Evolutionary conservation across 2,888 invertebrate species (phyloP).

Genomic region (Tolmerus cingulatus): DNA sequence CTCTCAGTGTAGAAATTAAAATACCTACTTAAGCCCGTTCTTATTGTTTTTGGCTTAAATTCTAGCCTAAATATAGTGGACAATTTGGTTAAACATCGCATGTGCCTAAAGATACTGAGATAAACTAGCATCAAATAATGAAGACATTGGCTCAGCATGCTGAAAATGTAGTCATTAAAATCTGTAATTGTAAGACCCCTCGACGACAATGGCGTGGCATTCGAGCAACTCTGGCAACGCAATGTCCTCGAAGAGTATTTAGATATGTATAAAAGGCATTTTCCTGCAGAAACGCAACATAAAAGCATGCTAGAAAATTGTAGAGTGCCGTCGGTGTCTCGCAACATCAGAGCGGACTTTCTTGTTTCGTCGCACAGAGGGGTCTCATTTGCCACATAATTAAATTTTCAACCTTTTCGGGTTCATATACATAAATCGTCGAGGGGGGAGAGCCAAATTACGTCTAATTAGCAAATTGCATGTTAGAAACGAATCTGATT

Average conservation of each 20-base stretch:
- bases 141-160: neutral
- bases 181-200: neutral
- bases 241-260: neutral
- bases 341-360: neutral
- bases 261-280: neutral
- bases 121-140: neutral
- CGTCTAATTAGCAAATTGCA: constrained; percentile 44
- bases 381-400: constrained; percentile 22
- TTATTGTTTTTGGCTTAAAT: too few relatives aligned
- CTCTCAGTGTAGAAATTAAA: too few relatives aligned
- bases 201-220: neutral
- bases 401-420: constrained; percentile 33
- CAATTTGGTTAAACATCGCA: too few relatives aligned
- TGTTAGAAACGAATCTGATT: constrained; percentile 44
- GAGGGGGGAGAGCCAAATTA: constrained; percentile 8
- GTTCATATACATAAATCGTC: constrained; percentile 32
- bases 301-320: neutral
- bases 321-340: neutral
- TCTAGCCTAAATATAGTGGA: too few relatives aligned
- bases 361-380: neutral
- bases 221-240: neutral
- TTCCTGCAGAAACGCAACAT: neutral
- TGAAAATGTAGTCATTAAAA: neutral
- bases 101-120: too few relatives aligned
- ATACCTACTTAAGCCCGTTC: too few relatives aligned